Evolutionary conservation across 2,888 invertebrate genomes (phyloP).

Genomic region (Oligia fasciuncula): DNA sequence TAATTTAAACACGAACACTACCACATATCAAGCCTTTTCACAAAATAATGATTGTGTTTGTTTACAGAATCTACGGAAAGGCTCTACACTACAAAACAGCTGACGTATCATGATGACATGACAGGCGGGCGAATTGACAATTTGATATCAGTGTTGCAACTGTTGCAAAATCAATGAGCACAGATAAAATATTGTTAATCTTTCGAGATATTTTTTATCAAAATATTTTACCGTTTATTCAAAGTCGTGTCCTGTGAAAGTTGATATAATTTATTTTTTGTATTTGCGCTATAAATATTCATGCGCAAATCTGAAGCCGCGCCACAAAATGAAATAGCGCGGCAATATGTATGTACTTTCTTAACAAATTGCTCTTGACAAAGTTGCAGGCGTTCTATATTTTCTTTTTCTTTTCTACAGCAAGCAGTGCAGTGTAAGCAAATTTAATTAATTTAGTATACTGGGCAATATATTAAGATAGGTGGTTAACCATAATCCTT

Average conservation of each 20-base stretch:
- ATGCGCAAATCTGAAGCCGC: background rate
- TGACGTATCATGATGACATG: constrained; percentile 48
- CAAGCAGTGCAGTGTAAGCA: background rate
- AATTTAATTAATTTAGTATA: constrained; percentile 23
- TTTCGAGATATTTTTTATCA: background rate
- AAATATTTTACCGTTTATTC: background rate
- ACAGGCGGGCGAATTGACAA: constrained; percentile 16
- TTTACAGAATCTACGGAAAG: constrained; percentile 52
- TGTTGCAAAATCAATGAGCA: background rate
- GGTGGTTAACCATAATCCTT: constrained; percentile 43
- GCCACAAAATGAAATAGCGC: background rate
- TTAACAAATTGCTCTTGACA: constrained; percentile 27
- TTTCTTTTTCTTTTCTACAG: background rate
- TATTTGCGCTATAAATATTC: background rate
- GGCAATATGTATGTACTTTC: background rate
- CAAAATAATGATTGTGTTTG: constrained; percentile 40
- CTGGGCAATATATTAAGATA: constrained; percentile 6
- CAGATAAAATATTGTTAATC: constrained; percentile 27
- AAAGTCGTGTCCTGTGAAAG: background rate
- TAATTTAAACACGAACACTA: constrained; percentile 37
- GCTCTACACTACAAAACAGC: constrained; percentile 45
- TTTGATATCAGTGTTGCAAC: constrained; percentile 45
- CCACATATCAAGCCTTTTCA: constrained; percentile 36
- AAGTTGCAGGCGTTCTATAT: constrained; percentile 41
- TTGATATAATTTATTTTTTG: no score